phyloP scores from a whole-genome alignment of 2,113 vertebrate species.

The Pteronura brasiliensis region DNA sequence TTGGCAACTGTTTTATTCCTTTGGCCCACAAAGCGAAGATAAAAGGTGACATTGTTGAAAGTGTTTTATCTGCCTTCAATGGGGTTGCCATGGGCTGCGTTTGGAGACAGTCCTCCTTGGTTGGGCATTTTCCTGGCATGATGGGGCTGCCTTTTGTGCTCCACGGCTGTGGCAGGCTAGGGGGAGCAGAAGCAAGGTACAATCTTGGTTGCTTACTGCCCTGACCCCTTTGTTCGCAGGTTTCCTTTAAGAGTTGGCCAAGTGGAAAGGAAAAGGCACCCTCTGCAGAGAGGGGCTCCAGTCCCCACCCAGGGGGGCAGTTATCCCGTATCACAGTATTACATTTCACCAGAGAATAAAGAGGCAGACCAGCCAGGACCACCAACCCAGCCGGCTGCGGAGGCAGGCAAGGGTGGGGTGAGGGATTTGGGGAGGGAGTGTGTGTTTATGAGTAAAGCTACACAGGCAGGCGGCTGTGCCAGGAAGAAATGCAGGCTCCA shows the following conservation, averaged over 20 bases:
- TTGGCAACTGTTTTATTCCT: slow-evolving; percentile 86
- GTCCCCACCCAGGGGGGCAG: neutral
- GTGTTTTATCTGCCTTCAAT: slow-evolving; percentile 69
- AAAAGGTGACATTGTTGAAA: slow-evolving; percentile 81
- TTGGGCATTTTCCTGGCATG: neutral
- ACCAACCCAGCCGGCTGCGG: rapidly evolving
- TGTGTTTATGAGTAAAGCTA: rapidly evolving
- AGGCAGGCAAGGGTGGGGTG: neutral
- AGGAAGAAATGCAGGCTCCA: rapidly evolving
- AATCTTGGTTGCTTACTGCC: neutral
- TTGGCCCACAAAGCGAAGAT: slow-evolving; percentile 82
- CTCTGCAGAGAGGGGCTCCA: neutral
- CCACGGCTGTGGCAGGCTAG: neutral
- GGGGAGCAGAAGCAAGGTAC: neutral
- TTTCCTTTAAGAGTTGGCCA: neutral
- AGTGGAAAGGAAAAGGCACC: neutral
- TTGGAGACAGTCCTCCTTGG: slow-evolving; percentile 17
- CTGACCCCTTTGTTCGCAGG: neutral
- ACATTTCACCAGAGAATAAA: neutral
- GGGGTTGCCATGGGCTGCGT: slow-evolving; percentile 53
- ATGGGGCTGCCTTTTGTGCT: neutral
- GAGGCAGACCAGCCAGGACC: neutral
- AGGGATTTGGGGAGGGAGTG: too few species aligned
- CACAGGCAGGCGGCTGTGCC: too few species aligned
- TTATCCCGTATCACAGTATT: rapidly evolving